Evolutionary conservation across 2,797 vertebrate species (phyloP).

Genomic region (Chiloscyllium punctatum): DNA sequence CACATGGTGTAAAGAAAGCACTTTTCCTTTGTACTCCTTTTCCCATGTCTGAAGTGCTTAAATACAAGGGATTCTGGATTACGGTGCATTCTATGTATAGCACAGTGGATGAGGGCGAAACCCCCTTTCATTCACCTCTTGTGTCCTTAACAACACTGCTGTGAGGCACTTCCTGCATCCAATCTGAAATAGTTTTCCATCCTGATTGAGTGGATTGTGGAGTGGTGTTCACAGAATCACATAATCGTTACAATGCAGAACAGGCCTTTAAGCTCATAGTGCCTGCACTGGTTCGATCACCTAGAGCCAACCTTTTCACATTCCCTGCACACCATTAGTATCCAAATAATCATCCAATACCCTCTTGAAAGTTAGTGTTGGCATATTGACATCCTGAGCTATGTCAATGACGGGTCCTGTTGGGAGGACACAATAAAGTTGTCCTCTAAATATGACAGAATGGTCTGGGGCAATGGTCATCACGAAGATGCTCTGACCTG

Average conservation of each 20-base stretch:
- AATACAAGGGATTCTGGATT: slow-evolving; percentile 64
- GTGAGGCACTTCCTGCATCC: slow-evolving; percentile 64
- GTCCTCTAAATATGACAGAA: slow-evolving; percentile 64
- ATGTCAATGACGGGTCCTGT: slow-evolving; percentile 68
- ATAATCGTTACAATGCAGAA: no score
- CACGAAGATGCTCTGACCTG: slow-evolving; percentile 68
- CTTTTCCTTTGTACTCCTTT: slow-evolving; percentile 73
- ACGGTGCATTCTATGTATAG: slow-evolving; percentile 62
- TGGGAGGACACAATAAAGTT: slow-evolving; percentile 62
- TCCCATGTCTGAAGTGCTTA: slow-evolving; percentile 70
- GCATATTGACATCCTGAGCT: slow-evolving; percentile 63
- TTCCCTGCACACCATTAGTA: no score
- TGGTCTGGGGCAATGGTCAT: slow-evolving; percentile 62
- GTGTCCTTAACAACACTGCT: slow-evolving; percentile 72
- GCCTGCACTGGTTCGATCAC: no score
- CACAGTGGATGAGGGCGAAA: slow-evolving; percentile 65
- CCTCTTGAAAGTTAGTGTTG: slow-evolving; percentile 36
- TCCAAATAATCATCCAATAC: no score
- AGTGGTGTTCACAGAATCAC: not conserved
- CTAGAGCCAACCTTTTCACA: no score
- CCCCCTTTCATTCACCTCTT: slow-evolving; percentile 71
- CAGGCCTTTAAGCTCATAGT: no score
- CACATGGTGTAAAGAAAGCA: slow-evolving; percentile 61
- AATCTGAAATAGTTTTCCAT: slow-evolving; percentile 57
- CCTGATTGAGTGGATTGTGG: slow-evolving; percentile 46